Conservation (phyloP, 2,888 invertebrate genomes). For the Xanthorhoe spadicearia region DNA sequence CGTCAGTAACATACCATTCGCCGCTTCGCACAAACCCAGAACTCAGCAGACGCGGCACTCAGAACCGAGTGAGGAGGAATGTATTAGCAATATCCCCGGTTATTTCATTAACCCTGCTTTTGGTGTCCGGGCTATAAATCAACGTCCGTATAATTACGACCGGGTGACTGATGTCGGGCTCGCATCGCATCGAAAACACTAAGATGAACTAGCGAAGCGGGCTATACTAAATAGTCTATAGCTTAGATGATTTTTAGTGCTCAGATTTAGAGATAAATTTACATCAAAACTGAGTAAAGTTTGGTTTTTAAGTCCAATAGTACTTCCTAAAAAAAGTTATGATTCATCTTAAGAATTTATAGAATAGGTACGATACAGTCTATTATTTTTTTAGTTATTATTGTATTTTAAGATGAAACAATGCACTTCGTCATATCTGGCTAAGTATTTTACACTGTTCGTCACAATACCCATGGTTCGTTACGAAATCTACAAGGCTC, state of each 20-base stretch:
- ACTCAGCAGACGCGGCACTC: constrained; percentile 4
- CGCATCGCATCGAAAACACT: constrained; percentile 39
- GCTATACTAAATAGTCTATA: neutral
- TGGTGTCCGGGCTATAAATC: constrained; percentile 55
- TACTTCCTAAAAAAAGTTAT: no score
- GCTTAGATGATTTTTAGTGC: neutral
- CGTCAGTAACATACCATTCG: neutral
- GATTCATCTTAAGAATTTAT: no score
- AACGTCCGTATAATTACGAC: constrained; percentile 55
- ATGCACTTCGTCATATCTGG: neutral
- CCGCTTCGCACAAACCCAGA: neutral
- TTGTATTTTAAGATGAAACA: neutral
- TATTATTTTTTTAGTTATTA: no score
- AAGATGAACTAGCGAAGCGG: constrained; percentile 20
- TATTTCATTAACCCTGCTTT: constrained; percentile 53
- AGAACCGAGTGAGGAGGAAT: constrained; percentile 36
- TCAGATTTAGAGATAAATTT: no score
- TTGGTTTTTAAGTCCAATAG: no score
- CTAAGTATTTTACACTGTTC: neutral
- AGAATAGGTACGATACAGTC: no score
- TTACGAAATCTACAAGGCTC: neutral
- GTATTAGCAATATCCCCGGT: constrained; percentile 48
- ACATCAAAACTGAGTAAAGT: no score
- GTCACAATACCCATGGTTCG: neutral
- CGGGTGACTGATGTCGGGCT: constrained; percentile 44